Conservation (phyloP, 2,113 vertebrate species). For the Nothocercus julius region DNA sequence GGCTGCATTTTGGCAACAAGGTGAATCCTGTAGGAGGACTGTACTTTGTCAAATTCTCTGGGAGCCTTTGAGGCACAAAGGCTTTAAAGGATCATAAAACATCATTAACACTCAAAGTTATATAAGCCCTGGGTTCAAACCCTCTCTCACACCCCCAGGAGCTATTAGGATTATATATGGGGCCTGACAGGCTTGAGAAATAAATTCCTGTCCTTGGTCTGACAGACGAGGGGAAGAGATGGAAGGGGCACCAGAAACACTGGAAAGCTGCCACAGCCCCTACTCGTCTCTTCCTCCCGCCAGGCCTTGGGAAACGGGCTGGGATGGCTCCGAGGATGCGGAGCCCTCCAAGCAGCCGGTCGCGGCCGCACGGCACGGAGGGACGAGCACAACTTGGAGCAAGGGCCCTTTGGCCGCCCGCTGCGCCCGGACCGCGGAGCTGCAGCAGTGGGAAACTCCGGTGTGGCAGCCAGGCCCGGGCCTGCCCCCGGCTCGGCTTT, state of each 20-base stretch:
- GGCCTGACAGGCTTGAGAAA: not conserved
- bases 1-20: not conserved
- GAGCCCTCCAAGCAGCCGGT: not conserved
- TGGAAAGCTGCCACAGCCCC: not conserved
- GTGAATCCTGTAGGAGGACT: not conserved
- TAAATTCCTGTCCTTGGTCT: not conserved
- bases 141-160: not conserved
- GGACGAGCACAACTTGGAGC: not conserved
- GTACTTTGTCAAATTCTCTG: not conserved
- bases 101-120: not conserved
- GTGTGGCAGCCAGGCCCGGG: accelerated
- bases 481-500: not conserved
- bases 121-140: not conserved
- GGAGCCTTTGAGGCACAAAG: not conserved
- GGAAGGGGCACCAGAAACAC: not conserved
- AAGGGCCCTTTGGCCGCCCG: not conserved
- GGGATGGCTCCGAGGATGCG: not conserved
- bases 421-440: not conserved
- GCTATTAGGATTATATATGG: not conserved
- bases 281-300: not conserved
- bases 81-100: not conserved
- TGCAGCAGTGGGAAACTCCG: too few species aligned
- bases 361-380: accelerated
- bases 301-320: not conserved
- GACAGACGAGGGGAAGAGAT: not conserved